Conservation (phyloP, 2,888 invertebrate species). For the Itoplectis maculator region DNA sequence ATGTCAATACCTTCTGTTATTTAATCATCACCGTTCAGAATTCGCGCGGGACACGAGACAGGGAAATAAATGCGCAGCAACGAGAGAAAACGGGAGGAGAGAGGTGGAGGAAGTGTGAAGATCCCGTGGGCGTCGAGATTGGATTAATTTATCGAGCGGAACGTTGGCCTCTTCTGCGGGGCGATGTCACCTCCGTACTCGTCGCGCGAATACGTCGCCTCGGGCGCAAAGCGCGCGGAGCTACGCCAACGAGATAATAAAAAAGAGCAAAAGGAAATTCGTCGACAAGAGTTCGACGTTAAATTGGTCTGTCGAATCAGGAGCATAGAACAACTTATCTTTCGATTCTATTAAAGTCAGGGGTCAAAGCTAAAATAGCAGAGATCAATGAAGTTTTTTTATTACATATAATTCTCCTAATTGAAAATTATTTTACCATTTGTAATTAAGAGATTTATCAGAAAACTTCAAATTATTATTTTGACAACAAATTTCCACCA, state of each 20-base stretch:
- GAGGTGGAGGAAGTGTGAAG: constrained; percentile 39
- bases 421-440: no score
- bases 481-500: no score
- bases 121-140: constrained; percentile 71
- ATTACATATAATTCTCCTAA: not conserved
- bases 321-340: not conserved
- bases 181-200: constrained; percentile 29
- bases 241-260: not conserved
- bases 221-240: constrained; percentile 5
- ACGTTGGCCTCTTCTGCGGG: constrained; percentile 59
- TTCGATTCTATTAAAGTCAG: constrained; percentile 3
- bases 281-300: constrained; percentile 32
- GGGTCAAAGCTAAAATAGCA: not conserved
- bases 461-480: no score
- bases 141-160: constrained; percentile 80
- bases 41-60: constrained; percentile 1
- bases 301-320: constrained; percentile 10
- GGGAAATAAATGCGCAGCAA: constrained; percentile 41
- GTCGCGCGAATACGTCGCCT: not conserved
- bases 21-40: not conserved
- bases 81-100: constrained; percentile 41
- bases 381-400: not conserved
- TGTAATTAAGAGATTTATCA: no score
- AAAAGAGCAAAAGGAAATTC: not conserved
- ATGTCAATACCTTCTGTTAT: not conserved